phyloP scores from a whole-genome alignment of 2,797 vertebrate genomes.

The Neomorphus geoffroyi region DNA sequence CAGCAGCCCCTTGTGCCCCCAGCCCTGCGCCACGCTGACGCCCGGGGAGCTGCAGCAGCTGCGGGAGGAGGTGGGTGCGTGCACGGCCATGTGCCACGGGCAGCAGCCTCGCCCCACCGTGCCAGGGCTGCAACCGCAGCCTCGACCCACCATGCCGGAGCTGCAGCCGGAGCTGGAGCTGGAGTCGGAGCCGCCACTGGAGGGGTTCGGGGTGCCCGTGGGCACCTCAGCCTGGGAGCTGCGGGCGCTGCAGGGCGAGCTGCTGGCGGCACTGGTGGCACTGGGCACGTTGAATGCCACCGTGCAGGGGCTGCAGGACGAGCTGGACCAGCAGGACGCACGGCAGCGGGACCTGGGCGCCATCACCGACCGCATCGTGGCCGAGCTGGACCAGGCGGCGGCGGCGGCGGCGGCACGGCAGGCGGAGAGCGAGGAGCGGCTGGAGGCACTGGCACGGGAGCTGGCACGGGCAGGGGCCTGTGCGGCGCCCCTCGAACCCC shows the following conservation, averaged over 20 bases:
- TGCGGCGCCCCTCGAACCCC: constrained; percentile 84
- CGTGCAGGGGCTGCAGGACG: constrained; percentile 83
- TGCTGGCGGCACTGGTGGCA: constrained; percentile 77
- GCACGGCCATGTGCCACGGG: constrained; percentile 58
- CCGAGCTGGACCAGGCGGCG: constrained; percentile 85
- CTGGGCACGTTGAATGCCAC: constrained; percentile 86
- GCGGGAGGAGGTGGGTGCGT: constrained; percentile 77
- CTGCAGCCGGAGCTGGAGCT: too few species aligned
- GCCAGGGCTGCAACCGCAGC: too few species aligned
- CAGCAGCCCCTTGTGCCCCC: constrained; percentile 74
- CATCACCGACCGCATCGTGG: constrained; percentile 80
- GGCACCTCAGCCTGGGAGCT: constrained; percentile 80
- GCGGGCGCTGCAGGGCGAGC: constrained; percentile 84
- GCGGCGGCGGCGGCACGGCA: constrained; percentile 79
- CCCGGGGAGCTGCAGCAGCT: constrained; percentile 78
- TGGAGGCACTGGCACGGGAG: constrained; percentile 85
- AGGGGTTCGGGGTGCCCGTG: constrained; percentile 81
- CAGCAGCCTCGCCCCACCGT: background rate
- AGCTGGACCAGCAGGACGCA: constrained; percentile 81
- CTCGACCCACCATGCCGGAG: too few species aligned
- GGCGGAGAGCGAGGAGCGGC: constrained; percentile 76
- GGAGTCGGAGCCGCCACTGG: constrained; percentile 56
- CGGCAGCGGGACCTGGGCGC: constrained; percentile 78
- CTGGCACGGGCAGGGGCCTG: constrained; percentile 78
- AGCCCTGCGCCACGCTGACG: constrained; percentile 80